Percentiles rank a stretch among this genome's conserved stretches.
Conservation (phyloP, 2,113 vertebrate species). For the Trachemys scripta region DNA sequence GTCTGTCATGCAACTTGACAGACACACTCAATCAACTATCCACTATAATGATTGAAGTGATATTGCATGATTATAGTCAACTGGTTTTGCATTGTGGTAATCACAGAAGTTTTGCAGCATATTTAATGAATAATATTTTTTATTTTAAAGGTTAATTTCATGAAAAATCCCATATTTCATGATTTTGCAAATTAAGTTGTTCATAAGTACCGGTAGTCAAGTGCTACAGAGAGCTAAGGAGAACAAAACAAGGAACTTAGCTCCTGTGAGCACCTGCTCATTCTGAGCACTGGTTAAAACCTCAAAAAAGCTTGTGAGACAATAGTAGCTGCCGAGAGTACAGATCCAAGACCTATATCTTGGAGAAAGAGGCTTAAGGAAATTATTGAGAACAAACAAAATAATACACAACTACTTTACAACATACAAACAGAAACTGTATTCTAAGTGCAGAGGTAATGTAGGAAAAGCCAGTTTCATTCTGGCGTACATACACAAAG, state of each 20-base stretch:
- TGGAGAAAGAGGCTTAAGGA: not conserved
- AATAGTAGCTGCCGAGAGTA: not conserved
- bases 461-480: rapidly evolving
- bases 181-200: no score
- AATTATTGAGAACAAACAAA: not conserved
- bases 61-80: no score
- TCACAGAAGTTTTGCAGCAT: no score
- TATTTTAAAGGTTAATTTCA: no score
- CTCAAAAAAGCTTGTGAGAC: not conserved
- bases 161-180: no score
- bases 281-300: rapidly evolving
- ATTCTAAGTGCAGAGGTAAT: not conserved
- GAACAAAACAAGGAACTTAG: not conserved
- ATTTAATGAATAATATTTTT: no score
- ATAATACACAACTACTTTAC: not conserved
- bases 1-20: no score
- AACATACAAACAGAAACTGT: rapidly evolving
- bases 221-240: no score
- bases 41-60: no score
- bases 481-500: not conserved
- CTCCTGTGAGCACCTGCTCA: rapidly evolving
- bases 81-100: no score
- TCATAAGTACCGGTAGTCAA: no score
- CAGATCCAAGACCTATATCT: not conserved
- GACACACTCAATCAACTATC: no score